A percentile compares a stretch with the other conserved stretches of the same genome.
phyloP scores from a whole-genome alignment of 2,797 vertebrate genomes.

The Pitangus sulphuratus region DNA sequence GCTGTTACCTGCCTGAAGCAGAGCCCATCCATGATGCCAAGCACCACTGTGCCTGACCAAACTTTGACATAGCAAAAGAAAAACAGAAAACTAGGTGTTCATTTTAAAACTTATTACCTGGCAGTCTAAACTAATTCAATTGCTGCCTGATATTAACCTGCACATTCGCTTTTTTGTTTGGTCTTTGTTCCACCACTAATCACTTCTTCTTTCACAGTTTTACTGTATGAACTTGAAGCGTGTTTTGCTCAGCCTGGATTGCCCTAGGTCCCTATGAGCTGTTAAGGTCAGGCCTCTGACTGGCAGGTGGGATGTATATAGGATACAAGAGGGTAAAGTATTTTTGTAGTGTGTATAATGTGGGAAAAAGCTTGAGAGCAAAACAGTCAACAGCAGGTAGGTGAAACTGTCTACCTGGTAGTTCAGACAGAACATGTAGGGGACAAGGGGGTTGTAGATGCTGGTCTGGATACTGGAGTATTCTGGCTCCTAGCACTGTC shows the following conservation, averaged over 20 bases:
- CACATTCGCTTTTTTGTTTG: not conserved
- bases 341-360: rapidly evolving
- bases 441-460: not conserved
- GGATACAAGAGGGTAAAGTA: not conserved
- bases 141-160: not conserved
- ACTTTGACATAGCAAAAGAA: not conserved
- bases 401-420: not conserved
- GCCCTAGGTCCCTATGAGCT: not conserved
- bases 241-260: not conserved
- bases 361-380: not conserved
- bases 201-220: not conserved
- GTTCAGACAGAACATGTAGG: not conserved
- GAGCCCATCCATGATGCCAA: not conserved
- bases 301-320: not conserved
- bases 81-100: not conserved
- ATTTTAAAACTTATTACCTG: not conserved
- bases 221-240: not conserved
- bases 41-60: not conserved
- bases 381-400: too few relatives aligned
- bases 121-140: not conserved
- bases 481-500: not conserved
- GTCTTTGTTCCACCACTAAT: not conserved
- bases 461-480: not conserved
- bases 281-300: not conserved
- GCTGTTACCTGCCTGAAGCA: not conserved